Base-by-base conservation (phyloP, 1,140 invertebrate genomes). In the Mya arenaria region DNA sequence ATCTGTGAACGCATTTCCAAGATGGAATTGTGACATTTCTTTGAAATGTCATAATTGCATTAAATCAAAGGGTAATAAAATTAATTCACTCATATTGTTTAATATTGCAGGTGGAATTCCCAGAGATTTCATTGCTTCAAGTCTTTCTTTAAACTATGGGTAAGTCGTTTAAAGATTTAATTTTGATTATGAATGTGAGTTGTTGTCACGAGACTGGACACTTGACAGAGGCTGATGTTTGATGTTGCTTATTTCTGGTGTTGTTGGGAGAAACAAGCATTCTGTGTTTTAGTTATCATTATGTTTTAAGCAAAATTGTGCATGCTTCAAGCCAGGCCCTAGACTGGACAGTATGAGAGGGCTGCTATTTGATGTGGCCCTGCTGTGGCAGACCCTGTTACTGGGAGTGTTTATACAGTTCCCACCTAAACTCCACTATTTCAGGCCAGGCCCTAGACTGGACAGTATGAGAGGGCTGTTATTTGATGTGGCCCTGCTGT, bases 401-500 rank as follows among this genome's bases (percentile, higher is more conserved):
- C 81, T 80, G 68, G 87, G 87, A 15, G 62, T 86, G n/a, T 87
- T 90, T 66, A 65, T 89, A 25, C 83, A 88, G 25, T 82, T 85
- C 52, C 66, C 83, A n/a, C n/a, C n/a, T n/a, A n/a, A n/a, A n/a
- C n/a, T n/a, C n/a, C n/a, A n/a, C n/a, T n/a, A n/a, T n/a, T 81
- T 60, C 63, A 87, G 85, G 37, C 34, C 78, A 32, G 75, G 72
- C 1, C 65, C 62, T 23, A 60, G 85, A 0, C 62, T 91, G 17
- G 83, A 90, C 77, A 81, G 85, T 4, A 10, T 91, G 13, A 84
- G 78, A 77, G 89, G 89, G 6, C 34, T 91, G 17, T 56, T 91
- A 36, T n/a, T n/a, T n/a, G 87, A 90, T 62, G 17, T 89, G 13
- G 56, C 28, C 10, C 63, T 91, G 25, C 63, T 89, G 1, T 90